Evolutionary conservation across 2,113 vertebrate species (phyloP).

Genomic region (Gymnobelideus leadbeateri): DNA sequence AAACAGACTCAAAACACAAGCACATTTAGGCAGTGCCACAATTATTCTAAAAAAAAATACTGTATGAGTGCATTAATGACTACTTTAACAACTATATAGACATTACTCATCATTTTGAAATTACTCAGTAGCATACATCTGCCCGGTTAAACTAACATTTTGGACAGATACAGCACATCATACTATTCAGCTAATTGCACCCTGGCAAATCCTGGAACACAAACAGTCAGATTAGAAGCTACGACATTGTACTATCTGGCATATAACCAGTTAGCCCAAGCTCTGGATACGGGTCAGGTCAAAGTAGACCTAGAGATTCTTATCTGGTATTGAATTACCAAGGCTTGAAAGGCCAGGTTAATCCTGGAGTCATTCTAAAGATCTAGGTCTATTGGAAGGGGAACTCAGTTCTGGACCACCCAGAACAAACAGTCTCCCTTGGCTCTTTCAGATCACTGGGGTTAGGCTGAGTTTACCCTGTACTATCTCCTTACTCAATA

Average conservation of each 20-base stretch:
- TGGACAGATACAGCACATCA: rapidly evolving
- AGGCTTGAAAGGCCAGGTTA: neutral
- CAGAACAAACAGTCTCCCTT: neutral
- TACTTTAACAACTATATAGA: rapidly evolving
- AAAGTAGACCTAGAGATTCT: neutral
- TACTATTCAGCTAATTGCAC: neutral
- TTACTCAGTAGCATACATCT: neutral
- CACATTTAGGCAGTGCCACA: neutral
- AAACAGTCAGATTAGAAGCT: neutral
- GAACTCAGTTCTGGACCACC: neutral
- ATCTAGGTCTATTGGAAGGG: neutral
- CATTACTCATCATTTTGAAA: neutral
- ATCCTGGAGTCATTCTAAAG: neutral
- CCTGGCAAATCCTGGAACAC: neutral
- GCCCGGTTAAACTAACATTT: neutral
- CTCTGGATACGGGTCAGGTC: neutral
- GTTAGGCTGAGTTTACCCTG: neutral
- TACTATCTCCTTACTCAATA: neutral
- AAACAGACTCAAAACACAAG: neutral
- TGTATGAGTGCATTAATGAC: neutral
- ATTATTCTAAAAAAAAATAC: neutral
- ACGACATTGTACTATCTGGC: neutral
- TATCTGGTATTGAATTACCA: neutral
- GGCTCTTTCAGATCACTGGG: neutral
- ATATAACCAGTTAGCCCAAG: neutral